Base-by-base conservation (phyloP, 2,113 vertebrate species). In the Anarrhichthys ocellatus region DNA sequence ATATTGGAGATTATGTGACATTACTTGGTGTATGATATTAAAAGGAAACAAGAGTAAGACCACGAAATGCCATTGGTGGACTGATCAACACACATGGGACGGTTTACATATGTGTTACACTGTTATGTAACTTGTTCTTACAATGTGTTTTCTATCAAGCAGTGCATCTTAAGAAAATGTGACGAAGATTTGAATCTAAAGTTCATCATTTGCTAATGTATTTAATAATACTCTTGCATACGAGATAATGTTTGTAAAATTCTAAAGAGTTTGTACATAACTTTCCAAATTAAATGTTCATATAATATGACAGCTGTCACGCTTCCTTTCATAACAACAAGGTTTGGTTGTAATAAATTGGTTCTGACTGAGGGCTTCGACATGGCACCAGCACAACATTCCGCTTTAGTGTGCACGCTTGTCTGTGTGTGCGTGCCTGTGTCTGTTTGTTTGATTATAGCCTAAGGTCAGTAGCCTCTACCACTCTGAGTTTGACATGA, bases 141-240 rank as follows among this genome's bases (percentile, higher is more conserved):
- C 46, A 64, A 14, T 9, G 0, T 50, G 27, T 44, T 80, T 50
- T 62, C 50, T 70, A 38, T 86, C 20, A 54, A 24, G 27, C 5
- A 14, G 20, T 66, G 42, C 46, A 62, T 69, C 36, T 67, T 50
- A 20, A 76, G 3, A 7, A 85, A 84, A 79, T 73, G 76, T 88
- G 78, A 80, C 34, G 14, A 27, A 38, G 20, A 72, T 52, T 64
- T 46, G 2, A 71, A 40, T 15, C 65, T 9, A 54, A 50, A 76
- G 13, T 56, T 24, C 44, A 52, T 22, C 42, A 46, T 69, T n/a
- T 77, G 38, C 36, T 52, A 0, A 63, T 89, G 80, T 90, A 91
- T 93, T 92, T 90, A 87, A 91, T 89, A 87, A 87, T 90, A 89
- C 29, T 84, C 38, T 87, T 38, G 27, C 5, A 70, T 75, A 54